Percentiles rank a stretch among this genome's conserved stretches.
phyloP scores from a whole-genome alignment of 2,888 invertebrate species.

The Pimpla rufipes region DNA sequence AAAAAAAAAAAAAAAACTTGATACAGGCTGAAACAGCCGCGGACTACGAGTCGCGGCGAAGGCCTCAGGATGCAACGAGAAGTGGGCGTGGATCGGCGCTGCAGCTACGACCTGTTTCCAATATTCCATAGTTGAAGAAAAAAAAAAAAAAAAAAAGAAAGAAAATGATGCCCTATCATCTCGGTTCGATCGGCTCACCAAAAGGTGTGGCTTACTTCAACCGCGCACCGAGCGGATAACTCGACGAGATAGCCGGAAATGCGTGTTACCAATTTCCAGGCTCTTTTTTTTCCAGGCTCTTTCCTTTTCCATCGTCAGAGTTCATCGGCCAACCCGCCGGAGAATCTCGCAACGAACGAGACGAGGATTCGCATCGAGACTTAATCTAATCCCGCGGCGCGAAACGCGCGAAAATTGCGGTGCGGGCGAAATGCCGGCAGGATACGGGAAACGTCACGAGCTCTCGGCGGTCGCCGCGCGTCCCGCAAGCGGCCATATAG shows the following conservation, averaged over 20 bases:
- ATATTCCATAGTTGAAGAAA: slow-evolving; percentile 31
- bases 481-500: slow-evolving; percentile 60
- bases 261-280: slow-evolving; percentile 35
- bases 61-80: not conserved
- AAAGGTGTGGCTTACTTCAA: slow-evolving; percentile 56
- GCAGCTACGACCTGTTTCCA: slow-evolving; percentile 37
- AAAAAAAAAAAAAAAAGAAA: no score
- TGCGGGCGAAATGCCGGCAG: no score
- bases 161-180: no score
- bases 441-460: no score
- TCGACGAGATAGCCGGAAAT: slow-evolving; percentile 56
- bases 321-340: no score
- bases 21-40: not conserved
- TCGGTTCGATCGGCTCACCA: slow-evolving; percentile 42
- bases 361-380: no score
- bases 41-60: not conserved
- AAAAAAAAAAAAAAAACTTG: no score
- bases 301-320: no score
- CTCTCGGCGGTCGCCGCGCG: not conserved
- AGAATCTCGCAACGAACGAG: slow-evolving; percentile 9
- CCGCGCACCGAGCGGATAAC: slow-evolving; percentile 23
- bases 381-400: no score
- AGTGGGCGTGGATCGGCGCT: slow-evolving; percentile 44
- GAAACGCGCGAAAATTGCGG: no score
- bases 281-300: not conserved